Evolutionary conservation across 2,888 invertebrate species (phyloP).

Genomic region (Arge pagana): DNA sequence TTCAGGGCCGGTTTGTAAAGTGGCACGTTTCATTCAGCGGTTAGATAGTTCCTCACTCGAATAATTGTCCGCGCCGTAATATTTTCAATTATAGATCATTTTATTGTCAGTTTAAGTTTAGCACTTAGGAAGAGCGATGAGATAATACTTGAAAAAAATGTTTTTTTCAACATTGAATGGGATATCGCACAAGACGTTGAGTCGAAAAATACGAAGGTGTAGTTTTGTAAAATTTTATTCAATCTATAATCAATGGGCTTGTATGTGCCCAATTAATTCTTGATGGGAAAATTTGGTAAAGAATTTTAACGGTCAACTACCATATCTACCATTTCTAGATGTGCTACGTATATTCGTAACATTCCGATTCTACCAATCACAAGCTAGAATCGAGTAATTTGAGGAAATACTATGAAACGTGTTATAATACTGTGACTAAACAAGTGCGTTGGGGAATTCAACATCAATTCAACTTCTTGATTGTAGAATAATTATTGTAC

Average conservation of each 20-base stretch:
- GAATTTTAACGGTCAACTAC: slow-evolving; percentile 10
- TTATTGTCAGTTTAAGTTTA: not conserved
- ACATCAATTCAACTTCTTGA: too few relatives aligned
- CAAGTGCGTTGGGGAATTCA: too few relatives aligned
- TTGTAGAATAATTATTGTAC: too few relatives aligned
- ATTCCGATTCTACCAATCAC: slow-evolving; percentile 6
- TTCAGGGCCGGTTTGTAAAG: too few relatives aligned
- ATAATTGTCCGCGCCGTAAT: not conserved
- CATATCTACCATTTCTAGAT: slow-evolving; percentile 11
- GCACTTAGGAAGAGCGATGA: too few relatives aligned
- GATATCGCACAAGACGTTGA: too few relatives aligned
- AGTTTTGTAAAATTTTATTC: slow-evolving; percentile 21
- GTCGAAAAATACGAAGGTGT: not conserved
- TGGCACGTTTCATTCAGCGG: too few relatives aligned
- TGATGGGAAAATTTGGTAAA: slow-evolving; percentile 13
- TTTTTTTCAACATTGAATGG: too few relatives aligned
- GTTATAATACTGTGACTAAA: too few relatives aligned
- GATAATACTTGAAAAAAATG: too few relatives aligned
- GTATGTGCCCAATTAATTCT: slow-evolving; percentile 14
- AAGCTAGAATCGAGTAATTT: slow-evolving; percentile 12
- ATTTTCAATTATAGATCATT: not conserved
- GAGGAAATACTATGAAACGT: too few relatives aligned
- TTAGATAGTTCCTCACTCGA: not conserved
- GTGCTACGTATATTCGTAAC: slow-evolving; percentile 12
- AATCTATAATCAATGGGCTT: slow-evolving; percentile 15